Percentiles rank a stretch among this genome's conserved stretches.
Evolutionary conservation across 2,797 vertebrate genomes (phyloP).

Genomic region (Todus mexicanus): DNA sequence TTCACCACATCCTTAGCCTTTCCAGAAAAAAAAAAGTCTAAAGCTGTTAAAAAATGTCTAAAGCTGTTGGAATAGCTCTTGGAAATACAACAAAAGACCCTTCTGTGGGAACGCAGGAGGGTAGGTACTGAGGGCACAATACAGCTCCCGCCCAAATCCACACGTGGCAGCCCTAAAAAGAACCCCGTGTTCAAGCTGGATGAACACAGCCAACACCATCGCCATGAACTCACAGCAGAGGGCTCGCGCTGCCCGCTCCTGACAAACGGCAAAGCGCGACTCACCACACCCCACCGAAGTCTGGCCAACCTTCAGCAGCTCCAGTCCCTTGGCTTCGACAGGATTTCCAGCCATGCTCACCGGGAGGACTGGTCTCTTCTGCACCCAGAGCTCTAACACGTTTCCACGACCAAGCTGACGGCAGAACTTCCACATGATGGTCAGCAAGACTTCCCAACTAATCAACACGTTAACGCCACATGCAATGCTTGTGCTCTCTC

Average conservation of each 20-base stretch:
- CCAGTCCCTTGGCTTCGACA: not conserved
- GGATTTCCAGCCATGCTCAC: accelerated
- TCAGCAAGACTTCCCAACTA: not conserved
- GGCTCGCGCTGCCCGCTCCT: not conserved
- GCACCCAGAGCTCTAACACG: not conserved
- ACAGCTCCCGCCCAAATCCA: not conserved
- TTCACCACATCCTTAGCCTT: not conserved
- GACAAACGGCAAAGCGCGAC: not conserved
- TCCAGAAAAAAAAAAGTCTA: not conserved
- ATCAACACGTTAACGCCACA: not conserved
- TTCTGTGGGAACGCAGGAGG: not conserved
- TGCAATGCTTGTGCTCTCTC: not conserved
- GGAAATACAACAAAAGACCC: not conserved
- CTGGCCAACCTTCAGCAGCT: not conserved
- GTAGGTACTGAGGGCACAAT: not conserved
- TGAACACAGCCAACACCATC: not conserved
- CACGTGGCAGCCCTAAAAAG: not conserved
- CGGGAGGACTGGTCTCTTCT: not conserved
- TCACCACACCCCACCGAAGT: not conserved
- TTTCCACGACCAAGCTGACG: not conserved
- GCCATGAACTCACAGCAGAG: accelerated
- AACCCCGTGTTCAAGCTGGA: not conserved
- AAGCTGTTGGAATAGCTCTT: not conserved
- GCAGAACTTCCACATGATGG: not conserved
- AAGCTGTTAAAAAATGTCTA: too few relatives aligned